These are phyloP conservation scores for Decapterus maruadsi DNA, from an alignment of 2,797 vertebrate genomes.

Conservation along the genomic window DNA sequence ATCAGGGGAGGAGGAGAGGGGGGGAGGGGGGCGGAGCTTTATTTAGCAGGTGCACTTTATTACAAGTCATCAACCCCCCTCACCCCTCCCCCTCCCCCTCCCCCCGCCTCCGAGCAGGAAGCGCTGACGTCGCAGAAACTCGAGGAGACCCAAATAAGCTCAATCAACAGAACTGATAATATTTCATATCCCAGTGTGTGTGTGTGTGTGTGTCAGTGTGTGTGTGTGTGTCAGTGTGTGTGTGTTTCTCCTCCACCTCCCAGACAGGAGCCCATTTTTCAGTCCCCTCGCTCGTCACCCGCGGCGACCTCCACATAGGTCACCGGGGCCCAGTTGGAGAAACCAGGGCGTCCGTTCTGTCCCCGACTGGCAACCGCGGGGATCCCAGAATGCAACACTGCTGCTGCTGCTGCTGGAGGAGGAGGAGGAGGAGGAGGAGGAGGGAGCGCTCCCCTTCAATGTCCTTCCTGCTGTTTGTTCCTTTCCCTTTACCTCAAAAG, in stretches of 20 bases:
- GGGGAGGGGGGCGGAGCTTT: slow-evolving; percentile 59
- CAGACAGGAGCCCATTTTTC: slow-evolving; percentile 71
- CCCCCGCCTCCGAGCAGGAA: slow-evolving; percentile 53
- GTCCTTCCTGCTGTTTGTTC: slow-evolving; percentile 4
- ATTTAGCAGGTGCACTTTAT: slow-evolving; percentile 87
- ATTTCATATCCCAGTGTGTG: slow-evolving; percentile 77
- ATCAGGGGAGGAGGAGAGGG: slow-evolving; percentile 21
- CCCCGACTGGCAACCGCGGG: background rate
- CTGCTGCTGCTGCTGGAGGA: background rate
- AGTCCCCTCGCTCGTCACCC: slow-evolving; percentile 47
- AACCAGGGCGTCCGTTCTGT: slow-evolving; percentile 40
- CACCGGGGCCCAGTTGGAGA: slow-evolving; percentile 36
- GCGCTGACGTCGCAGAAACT: slow-evolving; percentile 78
- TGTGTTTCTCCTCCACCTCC: slow-evolving; percentile 20
- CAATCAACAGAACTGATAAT: slow-evolving; percentile 83
- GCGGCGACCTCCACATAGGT: slow-evolving; percentile 62
- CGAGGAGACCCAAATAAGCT: slow-evolving; percentile 83
- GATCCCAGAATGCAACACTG: background rate
- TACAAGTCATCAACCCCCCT: slow-evolving; percentile 83
- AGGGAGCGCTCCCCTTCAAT: background rate
- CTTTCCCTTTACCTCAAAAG: background rate
- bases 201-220: slow-evolving; percentile 35
- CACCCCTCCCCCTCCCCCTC: slow-evolving; percentile 9
- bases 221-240: slow-evolving; percentile 39
- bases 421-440: background rate